Base-by-base conservation (phyloP, 1,140 invertebrate species). In the Aricia agestis region DNA sequence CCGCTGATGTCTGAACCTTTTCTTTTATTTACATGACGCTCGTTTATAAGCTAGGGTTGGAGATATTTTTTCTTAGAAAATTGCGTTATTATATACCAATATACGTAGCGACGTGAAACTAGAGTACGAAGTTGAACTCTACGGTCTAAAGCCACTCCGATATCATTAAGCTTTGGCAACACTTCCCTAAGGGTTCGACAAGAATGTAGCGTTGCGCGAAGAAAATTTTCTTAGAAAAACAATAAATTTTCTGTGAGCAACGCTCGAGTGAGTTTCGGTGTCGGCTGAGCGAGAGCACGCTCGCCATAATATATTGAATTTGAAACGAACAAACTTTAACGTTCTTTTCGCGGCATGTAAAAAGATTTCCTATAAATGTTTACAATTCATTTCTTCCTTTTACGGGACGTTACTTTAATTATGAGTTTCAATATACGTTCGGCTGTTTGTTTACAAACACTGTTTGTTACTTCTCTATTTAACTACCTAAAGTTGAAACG, bases 291-390 rank as follows among this genome's bases (percentile, higher is more conserved):
- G 89, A 83, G 85, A 85, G 86, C 89, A 89, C 89, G 89, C 89
- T 81, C 86, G 80, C 86, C 85, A 84, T 91, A 91, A 91, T 90
- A 91, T 91, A 91, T 91, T 91, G 89, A 89, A 91, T 91, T 90
- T 90, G 85, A 91, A 91, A 87, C 86, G 87, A 87, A 90, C 87
- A 90, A 91, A 91, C 84, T 91, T 91, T 89, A 82, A 82, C 85
- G 83, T 86, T 86, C 80, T 82, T 80, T 76, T 78, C 81, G 78
- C 81, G 81, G 83, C 82, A 78, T 85, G 80, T 87, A 87, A 88
- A 86, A 89, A 87, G 86, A 88, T 88, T 89, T 89, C 80, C 82
- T 79, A 76, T 82, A 83, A 88, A 87, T 89, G 82, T 89, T 91
- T 87, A 86, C 81, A 84, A 86, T 86, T 77, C 81, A 82, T 83